phyloP scores from a whole-genome alignment of 2,797 vertebrate genomes.

The Pyrocephalus nanus region DNA sequence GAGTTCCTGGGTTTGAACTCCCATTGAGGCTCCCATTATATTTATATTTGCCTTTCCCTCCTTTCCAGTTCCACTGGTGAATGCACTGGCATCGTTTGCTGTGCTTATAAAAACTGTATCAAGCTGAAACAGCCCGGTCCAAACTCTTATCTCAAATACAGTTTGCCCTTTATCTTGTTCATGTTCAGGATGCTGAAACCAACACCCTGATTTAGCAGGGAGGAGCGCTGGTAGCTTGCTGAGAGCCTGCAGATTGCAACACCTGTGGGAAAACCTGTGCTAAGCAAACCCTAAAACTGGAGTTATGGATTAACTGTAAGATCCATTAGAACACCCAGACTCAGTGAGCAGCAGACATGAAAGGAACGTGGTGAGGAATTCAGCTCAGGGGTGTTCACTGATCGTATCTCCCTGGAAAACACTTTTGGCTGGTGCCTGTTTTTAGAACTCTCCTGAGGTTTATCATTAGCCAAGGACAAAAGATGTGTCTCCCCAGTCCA shows the following conservation, averaged over 20 bases:
- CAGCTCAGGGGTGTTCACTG: neutral
- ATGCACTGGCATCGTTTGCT: neutral
- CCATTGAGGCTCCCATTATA: neutral
- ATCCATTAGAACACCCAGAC: neutral
- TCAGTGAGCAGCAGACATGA: neutral
- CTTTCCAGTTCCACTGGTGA: neutral
- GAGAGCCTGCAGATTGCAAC: neutral
- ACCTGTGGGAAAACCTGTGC: neutral
- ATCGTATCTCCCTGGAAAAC: neutral
- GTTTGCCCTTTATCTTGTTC: neutral
- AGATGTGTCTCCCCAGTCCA: neutral
- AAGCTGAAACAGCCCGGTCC: neutral
- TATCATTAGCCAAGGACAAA: neutral
- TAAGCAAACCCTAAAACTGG: neutral
- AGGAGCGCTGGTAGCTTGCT: neutral
- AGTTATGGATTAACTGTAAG: neutral
- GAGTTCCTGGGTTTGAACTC: neutral
- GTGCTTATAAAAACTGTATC: neutral
- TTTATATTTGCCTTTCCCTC: neutral
- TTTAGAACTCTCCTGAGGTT: neutral
- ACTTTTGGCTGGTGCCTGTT: neutral
- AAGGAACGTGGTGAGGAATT: neutral
- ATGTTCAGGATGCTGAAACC: neutral
- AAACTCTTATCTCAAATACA: neutral
- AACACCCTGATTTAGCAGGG: neutral